Evolutionary conservation across 2,113 vertebrate species (phyloP).

Genomic region (Alethe castanea): DNA sequence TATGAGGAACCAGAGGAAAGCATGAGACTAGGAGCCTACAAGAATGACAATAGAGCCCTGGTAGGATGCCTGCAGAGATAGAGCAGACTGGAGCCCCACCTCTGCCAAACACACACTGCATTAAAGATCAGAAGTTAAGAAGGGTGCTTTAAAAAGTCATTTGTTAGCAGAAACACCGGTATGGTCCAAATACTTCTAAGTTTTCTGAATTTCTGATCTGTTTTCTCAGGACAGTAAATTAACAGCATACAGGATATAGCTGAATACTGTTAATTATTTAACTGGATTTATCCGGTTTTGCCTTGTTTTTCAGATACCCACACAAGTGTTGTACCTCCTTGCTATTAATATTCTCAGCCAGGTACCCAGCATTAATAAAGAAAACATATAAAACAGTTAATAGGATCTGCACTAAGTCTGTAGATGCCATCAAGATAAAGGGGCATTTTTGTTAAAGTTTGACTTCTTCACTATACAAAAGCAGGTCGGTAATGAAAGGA

Average conservation of each 20-base stretch:
- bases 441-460: constrained; percentile 56
- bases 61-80: not conserved
- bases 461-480: constrained; percentile 39
- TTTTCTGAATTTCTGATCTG: not conserved
- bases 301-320: not conserved
- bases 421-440: constrained; percentile 63
- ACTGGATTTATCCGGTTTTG: not conserved
- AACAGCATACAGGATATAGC: constrained; percentile 22
- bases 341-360: not conserved
- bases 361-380: constrained; percentile 29
- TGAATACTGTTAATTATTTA: not conserved
- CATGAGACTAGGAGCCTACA: rapidly evolving
- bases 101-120: not conserved
- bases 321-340: not conserved
- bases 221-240: not conserved
- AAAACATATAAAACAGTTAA: constrained; percentile 27
- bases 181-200: not conserved
- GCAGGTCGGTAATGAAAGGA: not conserved
- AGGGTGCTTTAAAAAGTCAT: not conserved
- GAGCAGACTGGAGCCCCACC: not conserved
- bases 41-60: not conserved
- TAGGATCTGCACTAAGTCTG: not conserved
- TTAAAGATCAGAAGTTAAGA: not conserved
- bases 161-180: not conserved
- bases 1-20: not conserved